These are phyloP conservation scores for Cataglyphis albicans DNA, from an alignment of 2,888 invertebrate species.

Conservation along the genomic window DNA sequence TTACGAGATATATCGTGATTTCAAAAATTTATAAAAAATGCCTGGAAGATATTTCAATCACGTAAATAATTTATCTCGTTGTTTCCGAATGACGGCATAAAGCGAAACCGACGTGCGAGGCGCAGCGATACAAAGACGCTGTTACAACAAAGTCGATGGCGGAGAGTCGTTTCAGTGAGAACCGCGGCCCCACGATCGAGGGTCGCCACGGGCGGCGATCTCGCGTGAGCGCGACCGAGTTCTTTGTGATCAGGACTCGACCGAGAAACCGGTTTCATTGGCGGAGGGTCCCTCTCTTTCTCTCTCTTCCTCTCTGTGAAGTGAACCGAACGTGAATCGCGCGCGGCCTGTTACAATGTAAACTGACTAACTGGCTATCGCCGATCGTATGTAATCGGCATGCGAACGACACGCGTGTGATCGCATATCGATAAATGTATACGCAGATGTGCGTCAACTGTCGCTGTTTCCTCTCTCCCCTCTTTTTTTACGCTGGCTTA, in stretches of 20 bases:
- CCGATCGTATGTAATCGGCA: constrained; percentile 46
- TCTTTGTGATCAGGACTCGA: constrained; percentile 46
- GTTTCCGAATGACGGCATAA: background rate
- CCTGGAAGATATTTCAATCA: background rate
- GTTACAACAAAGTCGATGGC: background rate
- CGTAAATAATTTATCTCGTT: background rate
- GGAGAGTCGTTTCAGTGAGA: background rate
- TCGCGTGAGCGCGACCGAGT: constrained; percentile 39
- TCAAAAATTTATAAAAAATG: no score
- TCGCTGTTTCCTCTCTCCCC: no score
- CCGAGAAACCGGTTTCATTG: constrained; percentile 52
- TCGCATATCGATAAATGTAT: constrained; percentile 29
- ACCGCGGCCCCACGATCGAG: constrained; percentile 7
- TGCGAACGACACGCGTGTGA: constrained; percentile 36
- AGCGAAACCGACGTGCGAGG: background rate
- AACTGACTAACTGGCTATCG: constrained; percentile 49
- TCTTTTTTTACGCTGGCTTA: background rate
- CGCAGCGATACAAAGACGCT: constrained; percentile 7
- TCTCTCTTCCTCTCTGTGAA: background rate
- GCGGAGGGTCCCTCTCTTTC: constrained; percentile 16
- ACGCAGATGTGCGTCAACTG: constrained; percentile 32
- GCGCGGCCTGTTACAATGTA: constrained; percentile 29
- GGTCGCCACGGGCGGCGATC: constrained; percentile 15
- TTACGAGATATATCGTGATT: no score
- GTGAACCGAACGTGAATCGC: constrained; percentile 29